phyloP scores from a whole-genome alignment of 2,113 vertebrate genomes.

The Carollia perspicillata region DNA sequence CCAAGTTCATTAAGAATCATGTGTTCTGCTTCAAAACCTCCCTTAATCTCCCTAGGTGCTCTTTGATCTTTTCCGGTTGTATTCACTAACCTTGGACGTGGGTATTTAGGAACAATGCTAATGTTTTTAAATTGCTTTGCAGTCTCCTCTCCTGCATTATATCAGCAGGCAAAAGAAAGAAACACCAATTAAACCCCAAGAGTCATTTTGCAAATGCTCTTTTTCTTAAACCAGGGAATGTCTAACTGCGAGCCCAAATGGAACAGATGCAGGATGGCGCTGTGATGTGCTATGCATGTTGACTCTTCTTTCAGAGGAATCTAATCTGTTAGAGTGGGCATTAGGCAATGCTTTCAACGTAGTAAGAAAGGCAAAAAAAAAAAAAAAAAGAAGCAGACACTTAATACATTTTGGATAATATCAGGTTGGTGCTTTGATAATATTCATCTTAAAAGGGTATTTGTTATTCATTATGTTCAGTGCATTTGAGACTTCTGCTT shows the following conservation, averaged over 20 bases:
- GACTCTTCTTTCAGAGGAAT: conserved; percentile 60
- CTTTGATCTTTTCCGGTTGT: neutral
- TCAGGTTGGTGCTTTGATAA: conserved; percentile 79
- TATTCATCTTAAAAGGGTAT: conserved; percentile 70
- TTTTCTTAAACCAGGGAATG: conserved; percentile 60
- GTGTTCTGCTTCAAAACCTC: neutral
- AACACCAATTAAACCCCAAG: conserved; percentile 60
- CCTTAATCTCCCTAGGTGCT: neutral
- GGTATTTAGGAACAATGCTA: conserved; percentile 42
- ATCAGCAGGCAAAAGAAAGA: neutral
- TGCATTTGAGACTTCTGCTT: conserved; percentile 41
- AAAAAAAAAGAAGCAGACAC: conserved; percentile 68
- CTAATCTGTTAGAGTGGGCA: conserved; percentile 80
- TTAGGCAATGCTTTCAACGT: conserved; percentile 78
- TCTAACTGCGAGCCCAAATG: conserved; percentile 50
- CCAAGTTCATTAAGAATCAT: conserved; percentile 28
- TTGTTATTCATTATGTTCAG: conserved; percentile 73
- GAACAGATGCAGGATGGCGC: conserved; percentile 62
- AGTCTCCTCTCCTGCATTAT: neutral
- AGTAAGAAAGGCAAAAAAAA: conserved; percentile 64
- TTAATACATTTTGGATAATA: conserved; percentile 79
- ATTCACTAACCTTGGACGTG: conserved; percentile 34
- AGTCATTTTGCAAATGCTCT: conserved; percentile 48
- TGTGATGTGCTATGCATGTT: conserved; percentile 59
- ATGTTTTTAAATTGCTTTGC: conserved; percentile 41